A percentile compares a stretch with the other conserved stretches of the same genome.
These are phyloP conservation scores for Ophiothrix spiculata DNA, from an alignment of 35 echinoderm and acorn worm genomes.

Conservation along the genomic window DNA sequence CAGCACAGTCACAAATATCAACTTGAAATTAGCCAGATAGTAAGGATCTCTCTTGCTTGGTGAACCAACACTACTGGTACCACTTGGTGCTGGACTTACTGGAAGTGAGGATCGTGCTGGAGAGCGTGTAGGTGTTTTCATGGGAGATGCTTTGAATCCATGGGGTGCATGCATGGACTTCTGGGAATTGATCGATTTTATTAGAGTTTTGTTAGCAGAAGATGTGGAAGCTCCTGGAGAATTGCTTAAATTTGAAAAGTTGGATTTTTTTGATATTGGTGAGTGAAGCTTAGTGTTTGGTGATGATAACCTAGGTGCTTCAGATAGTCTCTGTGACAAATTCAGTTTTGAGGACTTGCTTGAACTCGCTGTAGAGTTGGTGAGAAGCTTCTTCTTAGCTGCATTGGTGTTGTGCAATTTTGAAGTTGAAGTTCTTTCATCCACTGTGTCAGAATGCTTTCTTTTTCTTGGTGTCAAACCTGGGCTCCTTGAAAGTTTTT, in stretches of 20 bases:
- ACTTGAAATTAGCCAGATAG: conserved; percentile 83
- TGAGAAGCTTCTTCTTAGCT: too few species aligned
- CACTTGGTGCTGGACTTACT: conserved; percentile 10
- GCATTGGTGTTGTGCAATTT: too few species aligned
- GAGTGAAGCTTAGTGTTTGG: too few species aligned
- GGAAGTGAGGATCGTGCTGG: not conserved
- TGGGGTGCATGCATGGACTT: not conserved
- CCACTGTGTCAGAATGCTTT: too few species aligned
- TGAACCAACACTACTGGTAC: conserved; percentile 28
- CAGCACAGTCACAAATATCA: conserved; percentile 83
- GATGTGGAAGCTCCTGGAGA: not conserved
- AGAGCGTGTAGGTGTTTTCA: not conserved
- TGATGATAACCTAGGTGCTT: too few species aligned
- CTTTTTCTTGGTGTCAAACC: too few species aligned
- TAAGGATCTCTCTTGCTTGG: conserved; percentile 87
- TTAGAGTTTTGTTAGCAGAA: not conserved
- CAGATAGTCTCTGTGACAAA: too few species aligned
- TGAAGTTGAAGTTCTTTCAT: too few species aligned
- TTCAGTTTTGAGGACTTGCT: too few species aligned
- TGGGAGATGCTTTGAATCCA: not conserved
- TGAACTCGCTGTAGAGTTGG: too few species aligned
- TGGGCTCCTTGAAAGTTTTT: too few species aligned
- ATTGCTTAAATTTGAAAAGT: not conserved
- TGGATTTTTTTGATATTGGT: too few species aligned
- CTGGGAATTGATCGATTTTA: not conserved